Evolutionary conservation across 1,140 invertebrate species (phyloP).

Genomic region (Galleria mellonella): DNA sequence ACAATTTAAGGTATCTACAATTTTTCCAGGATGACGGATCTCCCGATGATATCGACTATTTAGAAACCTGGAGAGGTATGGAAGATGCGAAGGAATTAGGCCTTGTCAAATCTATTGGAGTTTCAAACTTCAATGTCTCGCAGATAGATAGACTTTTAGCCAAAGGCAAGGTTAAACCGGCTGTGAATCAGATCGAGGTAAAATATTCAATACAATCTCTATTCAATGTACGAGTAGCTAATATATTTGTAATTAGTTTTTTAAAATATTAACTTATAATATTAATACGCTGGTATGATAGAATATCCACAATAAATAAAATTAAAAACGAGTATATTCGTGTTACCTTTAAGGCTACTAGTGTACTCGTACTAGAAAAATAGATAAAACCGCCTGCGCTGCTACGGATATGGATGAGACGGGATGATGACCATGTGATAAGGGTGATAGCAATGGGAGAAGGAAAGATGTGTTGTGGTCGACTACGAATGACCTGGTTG

Average conservation of each 20-base stretch:
- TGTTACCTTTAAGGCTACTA: too few species aligned
- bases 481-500: too few species aligned
- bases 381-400: too few species aligned
- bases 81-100: slow-evolving; percentile 82
- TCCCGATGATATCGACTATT: slow-evolving; percentile 74
- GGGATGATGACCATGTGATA: too few species aligned
- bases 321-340: too few species aligned
- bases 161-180: slow-evolving; percentile 66
- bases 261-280: background rate
- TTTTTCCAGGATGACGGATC: slow-evolving; percentile 66
- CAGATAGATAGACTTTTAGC: slow-evolving; percentile 84
- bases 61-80: slow-evolving; percentile 83
- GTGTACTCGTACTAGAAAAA: too few species aligned
- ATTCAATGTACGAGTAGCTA: background rate
- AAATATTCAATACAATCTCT: background rate
- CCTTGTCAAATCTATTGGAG: slow-evolving; percentile 84
- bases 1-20: slow-evolving; percentile 24
- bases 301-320: too few species aligned
- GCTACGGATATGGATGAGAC: too few species aligned
- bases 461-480: too few species aligned
- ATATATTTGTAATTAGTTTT: background rate
- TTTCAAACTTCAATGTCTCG: slow-evolving; percentile 90
- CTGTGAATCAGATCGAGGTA: slow-evolving; percentile 73
- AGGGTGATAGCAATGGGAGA: too few species aligned
- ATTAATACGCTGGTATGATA: too few species aligned